These are phyloP conservation scores for Hydriomena furcata DNA, from an alignment of 2,888 invertebrate species.

Conservation along the genomic window DNA sequence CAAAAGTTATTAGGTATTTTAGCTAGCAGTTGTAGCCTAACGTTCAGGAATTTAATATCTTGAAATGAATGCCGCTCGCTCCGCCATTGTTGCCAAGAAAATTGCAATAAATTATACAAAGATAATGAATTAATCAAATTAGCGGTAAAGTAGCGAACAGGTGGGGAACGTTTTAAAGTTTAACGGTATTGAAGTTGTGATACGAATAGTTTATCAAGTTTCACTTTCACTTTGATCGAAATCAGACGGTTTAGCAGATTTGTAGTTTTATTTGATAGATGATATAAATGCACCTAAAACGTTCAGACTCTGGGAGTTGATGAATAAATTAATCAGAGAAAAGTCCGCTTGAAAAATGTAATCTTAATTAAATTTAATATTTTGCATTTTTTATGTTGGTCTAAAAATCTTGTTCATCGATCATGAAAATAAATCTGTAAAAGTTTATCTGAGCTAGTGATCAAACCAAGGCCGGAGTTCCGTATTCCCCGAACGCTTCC, in stretches of 20 bases:
- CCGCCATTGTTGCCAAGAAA: constrained; percentile 48
- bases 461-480: no score
- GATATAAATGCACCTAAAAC: no score
- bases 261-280: no score
- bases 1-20: constrained; percentile 17
- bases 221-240: no score
- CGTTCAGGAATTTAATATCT: constrained; percentile 53
- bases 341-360: no score
- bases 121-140: constrained; percentile 43
- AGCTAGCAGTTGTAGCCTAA: constrained; percentile 20
- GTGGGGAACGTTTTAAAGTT: not conserved
- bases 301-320: no score
- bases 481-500: no score
- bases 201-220: not conserved
- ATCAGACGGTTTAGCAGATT: no score
- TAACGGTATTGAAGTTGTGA: constrained; percentile 4
- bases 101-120: constrained; percentile 52
- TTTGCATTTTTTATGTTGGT: not conserved
- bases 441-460: no score
- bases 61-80: constrained; percentile 41
- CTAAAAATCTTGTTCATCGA: not conserved
- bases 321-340: no score
- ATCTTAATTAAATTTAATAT: no score
- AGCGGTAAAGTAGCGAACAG: constrained; percentile 31
- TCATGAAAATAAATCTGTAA: no score